Base-by-base conservation (phyloP, 2,113 vertebrate genomes). In the Microtus montanus region DNA sequence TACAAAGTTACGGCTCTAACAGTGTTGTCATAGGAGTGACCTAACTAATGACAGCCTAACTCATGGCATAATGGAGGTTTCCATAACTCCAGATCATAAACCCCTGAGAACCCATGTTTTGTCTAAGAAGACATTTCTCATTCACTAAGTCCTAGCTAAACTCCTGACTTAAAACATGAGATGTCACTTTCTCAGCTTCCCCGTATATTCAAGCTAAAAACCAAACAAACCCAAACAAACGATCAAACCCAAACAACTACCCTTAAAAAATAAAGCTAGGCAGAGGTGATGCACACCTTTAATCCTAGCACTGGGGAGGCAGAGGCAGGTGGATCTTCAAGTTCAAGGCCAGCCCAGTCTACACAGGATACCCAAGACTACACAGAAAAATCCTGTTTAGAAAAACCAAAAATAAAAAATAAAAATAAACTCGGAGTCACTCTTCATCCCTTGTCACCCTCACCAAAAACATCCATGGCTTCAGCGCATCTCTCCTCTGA, bases 51-150 rank as follows among this genome's bases (percentile, higher is more conserved):
- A 75, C 19, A 54, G 10, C 13, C 13, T 7, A 54, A 64, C 35
- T 63, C 30, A 19, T 1, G 7, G 15, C 1, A 44, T 0, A 54
- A 30, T 0, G 8, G 87, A 41, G 13, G 30, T 61, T 20, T 35
- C 44, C 33, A n/a, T 9, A 28, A 70, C 13, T 33, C 33, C 26
- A 63, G 19, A 20, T 22, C 70, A 38, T 73, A 38, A 73, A 38
- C n/a, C 33, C 38, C 80, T 24, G 13, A 90, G 15, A 64, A 52
- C 1, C 41, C 7, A 24, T 5, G 26, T 77, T 0, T 0, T 2
- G 3, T 52, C 64, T 77, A 19, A 68, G 0, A 63, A 68, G 33
- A 77, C 19, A 66, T 58, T 28, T 80, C 64, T 13, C 33, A 35
- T 33, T 64, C 41, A 44, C 2, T 35, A 77, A 63, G 58, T 49